A percentile compares a stretch with the other conserved stretches of the same genome.
Evolutionary conservation across 2,113 vertebrate species (phyloP).

Genomic region (Mandrillus leucophaeus): DNA sequence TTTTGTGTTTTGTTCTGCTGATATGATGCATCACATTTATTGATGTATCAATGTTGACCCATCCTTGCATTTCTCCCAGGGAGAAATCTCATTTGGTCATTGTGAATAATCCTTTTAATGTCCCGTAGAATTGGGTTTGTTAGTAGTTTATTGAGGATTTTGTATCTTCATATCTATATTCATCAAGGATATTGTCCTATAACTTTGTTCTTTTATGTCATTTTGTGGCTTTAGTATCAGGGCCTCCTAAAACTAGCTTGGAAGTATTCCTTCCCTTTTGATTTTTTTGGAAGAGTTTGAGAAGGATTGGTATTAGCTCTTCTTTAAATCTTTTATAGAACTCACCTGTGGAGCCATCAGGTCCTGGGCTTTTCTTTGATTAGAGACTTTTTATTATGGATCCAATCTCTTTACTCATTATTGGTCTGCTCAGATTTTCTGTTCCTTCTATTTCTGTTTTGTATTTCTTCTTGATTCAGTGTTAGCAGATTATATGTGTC

Average conservation of each 20-base stretch:
- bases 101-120: not conserved
- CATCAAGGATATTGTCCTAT: not conserved
- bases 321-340: not conserved
- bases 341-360: not conserved
- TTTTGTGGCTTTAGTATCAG: not conserved
- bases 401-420: not conserved
- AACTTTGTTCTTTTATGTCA: not conserved
- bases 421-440: not conserved
- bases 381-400: not conserved
- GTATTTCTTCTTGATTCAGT: not conserved
- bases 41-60: not conserved
- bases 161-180: not conserved
- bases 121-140: not conserved
- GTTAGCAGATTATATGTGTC: not conserved
- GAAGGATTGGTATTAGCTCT: not conserved
- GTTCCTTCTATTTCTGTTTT: too few species aligned
- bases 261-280: not conserved
- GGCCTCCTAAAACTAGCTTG: not conserved
- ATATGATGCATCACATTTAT: not conserved
- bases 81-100: not conserved
- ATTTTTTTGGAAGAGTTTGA: not conserved
- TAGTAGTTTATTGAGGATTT: not conserved
- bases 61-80: not conserved
- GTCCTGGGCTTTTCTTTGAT: not conserved
- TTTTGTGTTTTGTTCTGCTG: not conserved